Evolutionary conservation across 2,888 invertebrate species (phyloP).

Genomic region (Raillietiella orientalis): DNA sequence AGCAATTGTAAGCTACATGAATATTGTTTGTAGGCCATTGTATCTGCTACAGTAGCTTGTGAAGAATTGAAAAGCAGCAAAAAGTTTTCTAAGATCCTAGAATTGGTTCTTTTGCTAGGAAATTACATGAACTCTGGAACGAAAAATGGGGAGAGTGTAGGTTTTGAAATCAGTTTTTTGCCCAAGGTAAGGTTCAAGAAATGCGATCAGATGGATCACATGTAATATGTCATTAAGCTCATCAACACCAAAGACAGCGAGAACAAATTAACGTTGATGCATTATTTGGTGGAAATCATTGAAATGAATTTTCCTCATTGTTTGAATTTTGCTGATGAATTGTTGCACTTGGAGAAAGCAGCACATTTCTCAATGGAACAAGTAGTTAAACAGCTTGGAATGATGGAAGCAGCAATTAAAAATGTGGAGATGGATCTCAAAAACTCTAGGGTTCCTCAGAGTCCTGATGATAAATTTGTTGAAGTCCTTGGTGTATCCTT

Average conservation of each 20-base stretch:
- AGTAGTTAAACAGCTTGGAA: slow-evolving; percentile 19
- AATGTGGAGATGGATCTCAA: slow-evolving; percentile 67
- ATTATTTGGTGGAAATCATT: slow-evolving; percentile 59
- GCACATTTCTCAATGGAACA: slow-evolving; percentile 15
- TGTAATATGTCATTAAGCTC: slow-evolving; percentile 18
- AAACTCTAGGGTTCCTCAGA: slow-evolving; percentile 38
- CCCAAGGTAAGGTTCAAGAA: slow-evolving; percentile 32
- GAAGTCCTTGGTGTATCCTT: slow-evolving; percentile 63
- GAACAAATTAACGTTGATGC: slow-evolving; percentile 66
- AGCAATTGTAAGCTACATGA: neutral
- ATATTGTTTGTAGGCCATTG: slow-evolving; percentile 30
- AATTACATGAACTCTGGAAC: slow-evolving; percentile 93
- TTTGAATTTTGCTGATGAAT: slow-evolving; percentile 46
- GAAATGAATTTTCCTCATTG: slow-evolving; percentile 64
- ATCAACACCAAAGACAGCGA: slow-evolving; percentile 72
- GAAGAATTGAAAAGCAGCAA: slow-evolving; percentile 64
- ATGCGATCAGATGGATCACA: neutral
- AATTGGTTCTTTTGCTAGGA: slow-evolving; percentile 58
- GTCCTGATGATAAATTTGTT: slow-evolving; percentile 41
- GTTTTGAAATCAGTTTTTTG: slow-evolving; percentile 82
- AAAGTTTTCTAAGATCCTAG: slow-evolving; percentile 63
- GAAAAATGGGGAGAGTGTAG: slow-evolving; percentile 68
- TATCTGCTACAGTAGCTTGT: slow-evolving; percentile 77
- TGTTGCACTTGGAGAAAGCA: slow-evolving; percentile 49
- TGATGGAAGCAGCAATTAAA: slow-evolving; percentile 57